phyloP scores from a whole-genome alignment of 2,888 invertebrate species.

The Kuschelorhynchus macadamiae region DNA sequence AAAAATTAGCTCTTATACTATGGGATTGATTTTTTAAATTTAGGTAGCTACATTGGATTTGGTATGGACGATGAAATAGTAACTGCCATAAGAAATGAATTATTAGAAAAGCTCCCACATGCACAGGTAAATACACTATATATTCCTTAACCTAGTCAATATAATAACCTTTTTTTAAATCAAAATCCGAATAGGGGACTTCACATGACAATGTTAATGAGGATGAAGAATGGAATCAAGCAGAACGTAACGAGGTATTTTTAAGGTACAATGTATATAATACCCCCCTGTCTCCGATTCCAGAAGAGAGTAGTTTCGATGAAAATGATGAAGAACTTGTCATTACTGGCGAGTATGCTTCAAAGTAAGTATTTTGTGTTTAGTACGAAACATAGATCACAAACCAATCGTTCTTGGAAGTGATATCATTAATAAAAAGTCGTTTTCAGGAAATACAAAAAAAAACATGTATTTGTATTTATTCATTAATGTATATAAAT shows the following conservation, averaged over 20 bases:
- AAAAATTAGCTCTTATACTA: too few relatives aligned
- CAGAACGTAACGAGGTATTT: conserved; percentile 66
- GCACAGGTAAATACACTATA: conserved; percentile 71
- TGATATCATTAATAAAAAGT: too few relatives aligned
- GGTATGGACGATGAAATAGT: conserved; percentile 80
- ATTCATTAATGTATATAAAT: too few relatives aligned
- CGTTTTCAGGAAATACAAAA: too few relatives aligned
- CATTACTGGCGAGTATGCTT: conserved; percentile 57
- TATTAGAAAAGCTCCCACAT: conserved; percentile 79
- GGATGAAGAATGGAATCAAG: conserved; percentile 65
- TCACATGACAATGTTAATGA: conserved; percentile 64
- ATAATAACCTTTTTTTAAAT: neutral
- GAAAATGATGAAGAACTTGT: conserved; percentile 54
- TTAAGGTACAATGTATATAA: conserved; percentile 73
- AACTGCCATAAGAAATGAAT: conserved; percentile 78
- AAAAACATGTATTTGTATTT: too few relatives aligned
- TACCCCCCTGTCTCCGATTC: conserved; percentile 74
- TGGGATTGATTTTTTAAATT: neutral
- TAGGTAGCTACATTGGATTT: conserved; percentile 71
- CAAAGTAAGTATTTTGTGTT: conserved; percentile 53
- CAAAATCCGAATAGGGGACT: conserved; percentile 56
- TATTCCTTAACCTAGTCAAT: conserved; percentile 1
- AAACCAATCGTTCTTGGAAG: too few relatives aligned
- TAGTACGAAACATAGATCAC: too few relatives aligned
- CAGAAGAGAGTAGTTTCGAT: conserved; percentile 69